These are phyloP conservation scores for Nemotelus nigrinus DNA, from an alignment of 2,888 invertebrate genomes.

Conservation along the genomic window DNA sequence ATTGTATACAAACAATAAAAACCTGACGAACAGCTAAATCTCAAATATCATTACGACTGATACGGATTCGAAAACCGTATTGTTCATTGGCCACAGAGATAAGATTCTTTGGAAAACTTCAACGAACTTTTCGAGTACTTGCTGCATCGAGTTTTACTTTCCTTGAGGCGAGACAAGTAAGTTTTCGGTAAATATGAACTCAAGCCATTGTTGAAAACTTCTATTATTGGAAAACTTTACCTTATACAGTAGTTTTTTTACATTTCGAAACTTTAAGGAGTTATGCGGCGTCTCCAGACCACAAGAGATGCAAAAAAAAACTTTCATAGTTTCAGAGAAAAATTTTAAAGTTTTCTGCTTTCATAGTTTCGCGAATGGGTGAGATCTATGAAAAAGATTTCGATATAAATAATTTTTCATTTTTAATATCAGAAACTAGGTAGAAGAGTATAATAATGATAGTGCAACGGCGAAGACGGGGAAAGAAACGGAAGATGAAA, in stretches of 20 bases:
- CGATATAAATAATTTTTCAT: too few species aligned
- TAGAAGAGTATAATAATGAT: too few species aligned
- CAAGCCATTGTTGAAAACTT: conserved; percentile 33
- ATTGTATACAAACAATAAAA: too few species aligned
- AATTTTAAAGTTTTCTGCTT: not conserved
- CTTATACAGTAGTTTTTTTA: not conserved
- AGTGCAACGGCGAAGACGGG: too few species aligned
- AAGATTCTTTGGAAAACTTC: not conserved
- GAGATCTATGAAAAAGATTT: too few species aligned
- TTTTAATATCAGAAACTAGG: too few species aligned
- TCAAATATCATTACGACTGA: not conserved
- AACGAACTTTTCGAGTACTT: not conserved
- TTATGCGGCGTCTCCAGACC: not conserved
- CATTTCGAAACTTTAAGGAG: conserved; percentile 5
- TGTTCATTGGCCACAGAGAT: not conserved
- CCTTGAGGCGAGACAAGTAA: not conserved
- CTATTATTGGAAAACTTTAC: conserved; percentile 36
- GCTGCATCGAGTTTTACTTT: not conserved
- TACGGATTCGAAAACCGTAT: conserved; percentile 2
- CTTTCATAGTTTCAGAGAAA: not conserved
- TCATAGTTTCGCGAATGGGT: not conserved
- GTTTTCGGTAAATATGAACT: conserved; percentile 26
- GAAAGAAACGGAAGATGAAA: too few species aligned
- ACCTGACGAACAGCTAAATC: not conserved
- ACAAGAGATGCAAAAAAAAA: not conserved